Conservation (phyloP, 2,888 invertebrate genomes). For the Drosophila gaucha region DNA sequence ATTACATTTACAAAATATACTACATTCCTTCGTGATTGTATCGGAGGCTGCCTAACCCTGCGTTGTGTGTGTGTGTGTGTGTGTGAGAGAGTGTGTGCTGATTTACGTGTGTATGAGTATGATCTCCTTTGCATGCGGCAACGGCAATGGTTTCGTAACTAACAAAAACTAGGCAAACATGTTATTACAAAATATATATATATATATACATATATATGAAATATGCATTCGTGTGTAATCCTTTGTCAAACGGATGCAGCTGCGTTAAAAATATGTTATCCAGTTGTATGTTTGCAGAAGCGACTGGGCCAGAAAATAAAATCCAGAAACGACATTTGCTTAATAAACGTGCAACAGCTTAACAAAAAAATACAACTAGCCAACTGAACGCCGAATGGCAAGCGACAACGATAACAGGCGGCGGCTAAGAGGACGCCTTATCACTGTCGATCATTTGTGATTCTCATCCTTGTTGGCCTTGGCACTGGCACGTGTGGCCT, state of each 20-base stretch:
- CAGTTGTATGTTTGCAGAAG: constrained; percentile 17
- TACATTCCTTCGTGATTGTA: constrained; percentile 36
- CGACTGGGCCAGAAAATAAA: constrained; percentile 29
- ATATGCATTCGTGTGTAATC: constrained; percentile 7
- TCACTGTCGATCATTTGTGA: constrained; percentile 58
- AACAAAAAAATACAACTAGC: constrained; percentile 60
- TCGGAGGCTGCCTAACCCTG: constrained; percentile 29
- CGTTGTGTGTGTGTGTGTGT: constrained; percentile 10
- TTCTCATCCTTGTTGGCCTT: constrained; percentile 63
- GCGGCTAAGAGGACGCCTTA: constrained; percentile 14
- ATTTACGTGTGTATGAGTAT: constrained; percentile 6
- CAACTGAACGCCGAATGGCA: constrained; percentile 46
- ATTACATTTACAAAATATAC: constrained; percentile 67
- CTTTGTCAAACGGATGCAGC: constrained; percentile 10
- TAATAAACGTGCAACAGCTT: constrained; percentile 39
- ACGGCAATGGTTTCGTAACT: constrained; percentile 45
- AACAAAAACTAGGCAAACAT: constrained; percentile 43
- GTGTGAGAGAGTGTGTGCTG: background rate
- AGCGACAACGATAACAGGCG: constrained; percentile 26
- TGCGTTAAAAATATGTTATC: constrained; percentile 8
- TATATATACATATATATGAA: constrained; percentile 30
- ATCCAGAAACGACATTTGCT: constrained; percentile 30
- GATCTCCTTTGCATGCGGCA: constrained; percentile 18
- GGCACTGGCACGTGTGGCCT: constrained; percentile 77
- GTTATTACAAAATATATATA: constrained; percentile 36